Evolutionary conservation across 2,797 vertebrate species (phyloP), one percentile per base, ranked within the genome.

Genomic region (Sebastes steindachneri): DNA sequence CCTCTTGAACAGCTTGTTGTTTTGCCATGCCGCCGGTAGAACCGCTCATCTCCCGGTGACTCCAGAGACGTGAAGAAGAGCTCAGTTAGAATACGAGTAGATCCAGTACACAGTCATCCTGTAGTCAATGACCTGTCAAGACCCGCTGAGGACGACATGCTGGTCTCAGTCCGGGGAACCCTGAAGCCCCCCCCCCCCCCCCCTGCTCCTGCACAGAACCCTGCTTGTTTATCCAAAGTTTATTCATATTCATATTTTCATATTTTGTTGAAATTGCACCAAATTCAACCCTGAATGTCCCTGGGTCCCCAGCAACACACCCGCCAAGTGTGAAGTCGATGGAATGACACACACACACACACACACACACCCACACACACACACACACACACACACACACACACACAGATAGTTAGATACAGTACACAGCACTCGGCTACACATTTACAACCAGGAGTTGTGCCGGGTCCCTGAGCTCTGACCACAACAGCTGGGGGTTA

Each of bases 401-500:
- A 58, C 12, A 28, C 26, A 58, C 25, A 58, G 26, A 41, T 15
- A 41, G 14, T 41, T 41, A 15, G 31, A 21, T 10, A 23, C 12
- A 53, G 33, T 10, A 5, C 15, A 35, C 60, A 51, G 21, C 59
- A 23, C 28, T 51, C 11, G 35, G 45, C 45, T 21, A 9, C 70
- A 55, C 37, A 23, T 55, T 19, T 37, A 68, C 48, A 69, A 19
- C n/a, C 25, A 68, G 25, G 7, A 41, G 9, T 9, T 54, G 7
- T 8, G 29, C 23, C 15, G 14, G 23, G 41, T 74, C 65, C 35
- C 67, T 29, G 29, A 58, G 11, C 58, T 33, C 21, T 72, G 65
- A 48, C 11, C 28, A n/a, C 11, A 55, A 68, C 29, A 59, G 60
- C 73, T 65, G 12, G 53, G 66, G 73, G 66, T 75, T 66, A 81